A percentile compares a stretch with the other conserved stretches of the same genome.
Evolutionary conservation across 2,888 invertebrate genomes (phyloP).

Genomic region (Lissocephala sabroskyi): DNA sequence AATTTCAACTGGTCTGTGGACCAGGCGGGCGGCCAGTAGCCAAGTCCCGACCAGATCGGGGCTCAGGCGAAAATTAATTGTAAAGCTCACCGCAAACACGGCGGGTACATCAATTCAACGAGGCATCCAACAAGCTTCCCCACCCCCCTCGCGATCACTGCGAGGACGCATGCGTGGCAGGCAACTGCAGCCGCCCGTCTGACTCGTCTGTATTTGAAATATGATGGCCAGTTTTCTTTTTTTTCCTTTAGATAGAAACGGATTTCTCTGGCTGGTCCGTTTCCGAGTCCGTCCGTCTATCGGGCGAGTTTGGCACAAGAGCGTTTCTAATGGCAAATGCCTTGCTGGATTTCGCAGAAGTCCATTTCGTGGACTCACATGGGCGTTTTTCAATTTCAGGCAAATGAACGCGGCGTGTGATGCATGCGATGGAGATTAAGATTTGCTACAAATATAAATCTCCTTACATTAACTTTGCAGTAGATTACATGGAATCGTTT

Average conservation of each 20-base stretch:
- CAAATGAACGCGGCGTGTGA: conserved; percentile 26
- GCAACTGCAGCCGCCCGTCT: conserved; percentile 11
- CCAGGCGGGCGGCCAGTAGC: conserved; percentile 18
- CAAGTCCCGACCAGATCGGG: conserved; percentile 3
- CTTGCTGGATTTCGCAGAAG: conserved; percentile 26
- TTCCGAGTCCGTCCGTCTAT: not conserved
- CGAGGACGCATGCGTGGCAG: conserved; percentile 22
- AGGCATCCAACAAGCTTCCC: conserved; percentile 20
- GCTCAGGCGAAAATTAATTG: conserved; percentile 46
- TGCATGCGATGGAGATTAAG: conserved; percentile 32
- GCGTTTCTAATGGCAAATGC: conserved; percentile 23
- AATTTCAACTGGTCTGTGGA: conserved; percentile 22
- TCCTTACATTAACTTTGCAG: conserved; percentile 11
- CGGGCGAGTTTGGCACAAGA: not conserved
- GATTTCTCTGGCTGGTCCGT: conserved; percentile 23
- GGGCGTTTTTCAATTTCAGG: conserved; percentile 25
- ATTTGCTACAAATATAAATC: conserved; percentile 31
- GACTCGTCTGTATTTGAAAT: conserved; percentile 43
- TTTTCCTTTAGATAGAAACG: conserved; percentile 20
- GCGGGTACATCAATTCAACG: conserved; percentile 15
- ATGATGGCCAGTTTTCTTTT: conserved; percentile 45
- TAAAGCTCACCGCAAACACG: conserved; percentile 34
- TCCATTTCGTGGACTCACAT: conserved; percentile 5
- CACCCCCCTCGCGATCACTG: conserved; percentile 8
- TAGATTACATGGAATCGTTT: too few relatives aligned